Evolutionary conservation across 2,888 invertebrate genomes (phyloP).

Genomic region (Chloroclysta siterata): DNA sequence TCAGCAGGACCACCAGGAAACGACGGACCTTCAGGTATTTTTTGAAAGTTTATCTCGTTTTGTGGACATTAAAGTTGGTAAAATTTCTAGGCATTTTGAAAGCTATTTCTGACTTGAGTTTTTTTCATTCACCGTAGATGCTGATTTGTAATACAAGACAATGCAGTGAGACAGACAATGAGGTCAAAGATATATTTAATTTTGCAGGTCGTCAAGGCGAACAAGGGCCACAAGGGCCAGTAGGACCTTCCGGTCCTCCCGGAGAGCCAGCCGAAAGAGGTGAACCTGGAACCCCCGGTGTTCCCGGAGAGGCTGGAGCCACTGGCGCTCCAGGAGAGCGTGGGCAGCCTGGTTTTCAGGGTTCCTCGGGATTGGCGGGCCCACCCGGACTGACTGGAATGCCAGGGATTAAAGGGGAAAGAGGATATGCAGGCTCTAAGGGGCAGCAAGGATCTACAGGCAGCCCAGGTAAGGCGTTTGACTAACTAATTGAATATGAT

Average conservation of each 20-base stretch:
- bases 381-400: constrained; percentile 88
- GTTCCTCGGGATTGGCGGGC: constrained; percentile 88
- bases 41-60: neutral
- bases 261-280: constrained; percentile 93
- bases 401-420: constrained; percentile 90
- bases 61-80: neutral
- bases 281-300: constrained; percentile 89
- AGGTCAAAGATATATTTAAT: neutral
- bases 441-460: constrained; percentile 90
- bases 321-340: constrained; percentile 90
- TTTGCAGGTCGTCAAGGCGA: constrained; percentile 88
- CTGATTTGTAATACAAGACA: neutral
- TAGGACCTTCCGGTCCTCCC: constrained; percentile 90
- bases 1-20: constrained; percentile 88
- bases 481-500: neutral
- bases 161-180: too few species aligned
- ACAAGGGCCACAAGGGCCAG: constrained; percentile 90
- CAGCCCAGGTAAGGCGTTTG: constrained; percentile 69
- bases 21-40: constrained; percentile 90
- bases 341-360: constrained; percentile 89
- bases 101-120: too few species aligned
- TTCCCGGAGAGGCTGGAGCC: constrained; percentile 89
- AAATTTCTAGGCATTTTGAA: neutral
- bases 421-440: constrained; percentile 88
- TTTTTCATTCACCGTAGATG: too few species aligned